Evolutionary conservation across 2,888 invertebrate species (phyloP), one percentile per base, ranked within the genome.

Genomic region (Cryptocephalus moraei): DNA sequence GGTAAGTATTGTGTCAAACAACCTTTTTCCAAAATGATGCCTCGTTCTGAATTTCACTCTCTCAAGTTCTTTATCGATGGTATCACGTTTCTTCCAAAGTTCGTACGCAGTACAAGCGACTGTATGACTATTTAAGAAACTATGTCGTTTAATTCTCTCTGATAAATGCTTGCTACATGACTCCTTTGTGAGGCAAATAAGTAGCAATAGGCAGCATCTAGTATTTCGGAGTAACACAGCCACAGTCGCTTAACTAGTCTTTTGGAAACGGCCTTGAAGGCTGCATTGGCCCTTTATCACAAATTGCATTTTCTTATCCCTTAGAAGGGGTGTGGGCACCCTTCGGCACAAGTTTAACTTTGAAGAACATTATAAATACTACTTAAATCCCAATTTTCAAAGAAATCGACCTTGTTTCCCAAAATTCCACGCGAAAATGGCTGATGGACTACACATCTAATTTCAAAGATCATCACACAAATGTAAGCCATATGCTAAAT

Each of bases 21-120:
- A 42, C 38, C 48, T 38, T 22, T 44, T 44, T 43, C 55, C 54
- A 56, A 54, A 56, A 56, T 39, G 33, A 46, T 12, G 45, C 36
- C 44, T 53, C 48, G 42, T 46, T 46, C 13, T 43, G 32, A 39
- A 50, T 50, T 45, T 48, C 38, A 33, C 52, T 46, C n/a, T n/a
- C 46, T 53, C 52, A 32, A 41, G 44, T 12, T 44, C 50, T 34
- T 47, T 49, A 42, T 57, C 51, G 13, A 57, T 43, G 39, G 49
- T 49, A 33, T 49, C 10, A 43, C 53, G 49, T 49, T 52, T 59
- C 51, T 49, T 49, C 52, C 56, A 58, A 43, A 41, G 36, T 45
- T 54, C 54, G 43, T 56, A 55, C 12, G 54, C 43, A 44, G 50
- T 49, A 49, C 55, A 55, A 45, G 55, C 53, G 41, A 53, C 48